phyloP scores from a whole-genome alignment of 2,797 vertebrate species.

The Benthosema pterotum region DNA sequence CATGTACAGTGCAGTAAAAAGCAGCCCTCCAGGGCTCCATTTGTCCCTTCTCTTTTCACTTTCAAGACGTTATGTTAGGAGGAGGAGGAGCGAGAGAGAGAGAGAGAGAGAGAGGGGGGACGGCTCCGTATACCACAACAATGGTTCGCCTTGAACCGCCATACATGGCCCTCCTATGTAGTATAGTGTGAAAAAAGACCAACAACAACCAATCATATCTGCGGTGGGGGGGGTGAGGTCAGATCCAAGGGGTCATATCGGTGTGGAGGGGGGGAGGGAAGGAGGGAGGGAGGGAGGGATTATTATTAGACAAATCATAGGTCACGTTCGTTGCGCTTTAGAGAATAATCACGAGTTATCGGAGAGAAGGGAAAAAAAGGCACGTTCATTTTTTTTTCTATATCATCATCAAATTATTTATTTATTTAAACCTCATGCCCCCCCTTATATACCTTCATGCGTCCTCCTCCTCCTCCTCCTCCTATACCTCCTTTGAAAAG shows the following conservation, averaged over 20 bases:
- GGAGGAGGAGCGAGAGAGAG: slow-evolving; percentile 20
- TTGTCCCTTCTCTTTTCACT: slow-evolving; percentile 50
- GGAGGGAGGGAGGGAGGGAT: slow-evolving; percentile 21
- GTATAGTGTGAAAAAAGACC: slow-evolving; percentile 48
- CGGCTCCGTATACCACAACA: slow-evolving; percentile 60
- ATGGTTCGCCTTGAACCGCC: slow-evolving; percentile 48
- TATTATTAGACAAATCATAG: slow-evolving; percentile 58
- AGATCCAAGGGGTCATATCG: slow-evolving; percentile 58
- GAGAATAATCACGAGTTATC: no score
- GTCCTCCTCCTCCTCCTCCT: slow-evolving; percentile 58
- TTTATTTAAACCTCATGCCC: slow-evolving; percentile 70
- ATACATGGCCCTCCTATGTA: slow-evolving; percentile 58
- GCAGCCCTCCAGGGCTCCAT: slow-evolving; percentile 18
- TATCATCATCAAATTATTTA: slow-evolving; percentile 67
- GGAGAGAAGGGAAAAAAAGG: no score
- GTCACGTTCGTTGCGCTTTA: slow-evolving; percentile 36
- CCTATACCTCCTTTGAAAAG: no score
- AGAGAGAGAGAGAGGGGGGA: slow-evolving; percentile 37
- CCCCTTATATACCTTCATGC: slow-evolving; percentile 54
- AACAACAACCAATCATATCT: slow-evolving; percentile 61
- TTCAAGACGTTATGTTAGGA: slow-evolving; percentile 53
- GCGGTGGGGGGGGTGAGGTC: background rate
- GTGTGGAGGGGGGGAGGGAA: slow-evolving; percentile 46
- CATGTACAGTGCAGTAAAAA: no score
- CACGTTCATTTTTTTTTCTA: slow-evolving; percentile 31